Evolutionary conservation across 1,140 invertebrate genomes (phyloP), one percentile per base, ranked within the genome.

Genomic region (Heliconius melpomene): DNA sequence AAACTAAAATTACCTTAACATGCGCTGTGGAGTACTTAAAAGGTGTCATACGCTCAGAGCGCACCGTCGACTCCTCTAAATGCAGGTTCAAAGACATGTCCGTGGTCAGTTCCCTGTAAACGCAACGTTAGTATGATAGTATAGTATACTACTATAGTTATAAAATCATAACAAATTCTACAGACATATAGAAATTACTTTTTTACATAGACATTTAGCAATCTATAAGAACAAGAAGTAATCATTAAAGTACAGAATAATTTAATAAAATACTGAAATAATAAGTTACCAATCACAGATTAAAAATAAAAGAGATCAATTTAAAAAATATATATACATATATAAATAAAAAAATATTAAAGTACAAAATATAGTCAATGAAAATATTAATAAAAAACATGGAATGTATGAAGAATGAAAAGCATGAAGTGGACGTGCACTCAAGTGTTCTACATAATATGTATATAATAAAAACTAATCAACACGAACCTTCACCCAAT

Each of bases 1-100:
- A 52, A 52, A 20, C 16, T 20, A 20, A 60, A n/a, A n/a, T 52
- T 91, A 96, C 97, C 95, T 96, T 96, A 89, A 96, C 93, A 88
- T 98, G 98, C 29, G 97, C 97, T 40, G 96, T 97, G 26, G 96
- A 95, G 93, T 96, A 98, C 91, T 97, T 97, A 74, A 96, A 96
- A 57, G 98, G 97, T 8, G 97, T 98, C 92, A 98, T 95, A 80
- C 97, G 95, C 81, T 97, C 96, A 8, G 96, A 95, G 85, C 95
- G 94, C 79, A 94, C 94, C 77, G 94, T 95, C 26, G 95, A 95
- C 87, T 96, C 96, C 86, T 96, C 96, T 52, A 96, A 90, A 72
- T 90, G 93, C 77, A 94, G 86, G 84, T 94, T 94, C 79, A 95
- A 86, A 32, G 95, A 95, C 76, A 91, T 91, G 83, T 95, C 95